Evolutionary conservation across 2,888 invertebrate genomes (phyloP), one percentile per base, ranked within the genome.

Genomic region (Sinopyrophorus schimmeli): DNA sequence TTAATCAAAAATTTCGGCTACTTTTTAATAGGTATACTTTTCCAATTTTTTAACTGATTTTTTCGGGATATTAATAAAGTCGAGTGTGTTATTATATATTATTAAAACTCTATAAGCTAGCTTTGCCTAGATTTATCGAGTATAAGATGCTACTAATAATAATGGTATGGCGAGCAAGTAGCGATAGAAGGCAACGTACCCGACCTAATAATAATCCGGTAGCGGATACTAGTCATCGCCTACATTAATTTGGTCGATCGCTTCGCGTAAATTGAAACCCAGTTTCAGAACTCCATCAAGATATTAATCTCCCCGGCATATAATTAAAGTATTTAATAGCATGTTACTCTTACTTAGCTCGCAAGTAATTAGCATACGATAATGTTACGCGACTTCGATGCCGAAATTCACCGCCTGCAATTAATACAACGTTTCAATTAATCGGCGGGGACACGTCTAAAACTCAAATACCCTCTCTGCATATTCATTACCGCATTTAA

Each of bases 311-410:
- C 57, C n/a, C 55, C 51, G 53, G 57, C 57, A 57, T 62, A 61
- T 63, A 64, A 64, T 64, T 64, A 64, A 64, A 63, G 59, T 63
- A 58, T 57, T 58, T 64, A 64, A 63, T 63, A 60, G 62, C 62
- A 61, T 63, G 62, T 60, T 61, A 55, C 60, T 59, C 52, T 58
- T 63, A 62, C 55, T 63, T 63, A 63, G 60, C 56, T 59, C 55
- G 46, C 50, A 55, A 55, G 61, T 59, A 60, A 62, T 64, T 64
- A 62, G 63, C 63, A 63, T 63, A 63, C 55, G 60, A 60, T 59
- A 62, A 60, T 60, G 55, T 60, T 54, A 52, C 55, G 50, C 47
- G 55, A 55, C 55, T 55, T 56, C 59, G 55, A 58, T 59, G 60
- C 59, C 59, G 53, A 59, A 59, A 53, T 53, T 51, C 39, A 31